Percentiles rank a stretch among this genome's conserved stretches.
Evolutionary conservation across 2,113 vertebrate genomes (phyloP).

Genomic region (Oriolus oriolus): DNA sequence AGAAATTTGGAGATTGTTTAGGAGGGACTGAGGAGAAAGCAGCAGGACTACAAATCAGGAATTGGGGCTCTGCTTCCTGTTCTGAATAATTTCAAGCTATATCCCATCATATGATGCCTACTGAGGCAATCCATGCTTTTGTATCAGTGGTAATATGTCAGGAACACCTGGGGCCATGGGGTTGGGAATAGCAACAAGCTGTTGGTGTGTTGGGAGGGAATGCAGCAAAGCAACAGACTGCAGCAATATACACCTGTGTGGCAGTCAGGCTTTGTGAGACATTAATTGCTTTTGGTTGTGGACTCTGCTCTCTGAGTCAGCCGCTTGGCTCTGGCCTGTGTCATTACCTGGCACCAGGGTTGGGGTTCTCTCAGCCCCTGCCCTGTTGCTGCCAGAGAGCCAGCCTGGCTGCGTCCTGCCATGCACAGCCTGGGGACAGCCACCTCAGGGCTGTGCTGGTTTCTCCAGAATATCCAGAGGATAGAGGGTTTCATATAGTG

Average conservation of each 20-base stretch:
- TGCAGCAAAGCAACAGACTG: background rate
- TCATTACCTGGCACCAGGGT: background rate
- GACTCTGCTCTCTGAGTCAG: background rate
- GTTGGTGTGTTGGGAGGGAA: background rate
- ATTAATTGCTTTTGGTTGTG: background rate
- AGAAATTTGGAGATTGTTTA: background rate
- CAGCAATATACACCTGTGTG: rapidly evolving
- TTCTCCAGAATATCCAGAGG: background rate
- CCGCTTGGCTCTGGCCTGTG: background rate
- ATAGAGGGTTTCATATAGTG: background rate
- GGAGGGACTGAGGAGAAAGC: background rate
- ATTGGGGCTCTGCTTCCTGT: background rate
- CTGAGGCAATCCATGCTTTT: background rate
- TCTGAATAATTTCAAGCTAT: background rate
- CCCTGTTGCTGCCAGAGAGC: background rate
- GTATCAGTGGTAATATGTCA: background rate
- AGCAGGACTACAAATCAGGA: background rate
- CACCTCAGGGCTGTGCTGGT: rapidly evolving
- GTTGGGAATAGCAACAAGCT: background rate
- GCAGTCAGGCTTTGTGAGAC: background rate
- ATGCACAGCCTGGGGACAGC: rapidly evolving
- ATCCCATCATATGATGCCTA: background rate
- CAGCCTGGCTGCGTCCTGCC: background rate
- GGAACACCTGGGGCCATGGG: background rate
- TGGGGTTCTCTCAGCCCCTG: background rate